phyloP scores from a whole-genome alignment of 2,797 vertebrate genomes.

The Cryptoprocta ferox region DNA sequence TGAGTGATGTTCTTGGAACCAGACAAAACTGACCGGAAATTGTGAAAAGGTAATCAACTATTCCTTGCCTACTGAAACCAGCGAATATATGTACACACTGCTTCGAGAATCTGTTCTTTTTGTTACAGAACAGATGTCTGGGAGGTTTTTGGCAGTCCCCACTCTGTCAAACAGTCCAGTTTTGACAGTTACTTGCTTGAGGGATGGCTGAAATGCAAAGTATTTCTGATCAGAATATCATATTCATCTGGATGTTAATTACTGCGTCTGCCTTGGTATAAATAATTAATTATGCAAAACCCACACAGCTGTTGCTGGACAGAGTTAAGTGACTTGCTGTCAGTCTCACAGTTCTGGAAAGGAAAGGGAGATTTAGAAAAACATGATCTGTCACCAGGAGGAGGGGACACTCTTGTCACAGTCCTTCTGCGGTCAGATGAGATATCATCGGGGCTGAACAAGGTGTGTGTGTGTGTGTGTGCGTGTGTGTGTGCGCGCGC shows the following conservation, averaged over 20 bases:
- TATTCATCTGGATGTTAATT: constrained; percentile 99
- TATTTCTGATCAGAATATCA: constrained; percentile 98
- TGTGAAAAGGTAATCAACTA: constrained; percentile 75
- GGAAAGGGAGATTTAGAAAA: constrained; percentile 93
- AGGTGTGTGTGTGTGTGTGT: neutral
- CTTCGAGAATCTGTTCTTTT: constrained; percentile 85
- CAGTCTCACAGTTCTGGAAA: constrained; percentile 91
- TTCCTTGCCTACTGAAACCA: constrained; percentile 80
- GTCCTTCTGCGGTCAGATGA: constrained; percentile 60
- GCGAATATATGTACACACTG: constrained; percentile 71
- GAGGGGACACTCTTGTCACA: neutral
- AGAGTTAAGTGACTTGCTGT: constrained; percentile 97
- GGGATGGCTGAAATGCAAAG: constrained; percentile 96
- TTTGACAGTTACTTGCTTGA: constrained; percentile 98
- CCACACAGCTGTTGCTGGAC: constrained; percentile 98
- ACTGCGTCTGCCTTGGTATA: constrained; percentile 97
- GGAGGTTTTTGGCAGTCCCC: constrained; percentile 93
- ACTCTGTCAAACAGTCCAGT: constrained; percentile 95
- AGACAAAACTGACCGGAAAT: constrained; percentile 82
- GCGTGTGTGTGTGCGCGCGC: fast-evolving
- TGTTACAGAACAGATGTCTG: constrained; percentile 96
- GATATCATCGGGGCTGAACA: neutral
- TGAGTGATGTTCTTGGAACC: constrained; percentile 76
- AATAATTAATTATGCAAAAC: constrained; percentile 99
- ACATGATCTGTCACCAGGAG: constrained; percentile 91